A percentile compares a stretch with the other conserved stretches of the same genome.
Evolutionary conservation across 1,140 invertebrate species (phyloP).

Genomic region (Zaprionus camerounensis): DNA sequence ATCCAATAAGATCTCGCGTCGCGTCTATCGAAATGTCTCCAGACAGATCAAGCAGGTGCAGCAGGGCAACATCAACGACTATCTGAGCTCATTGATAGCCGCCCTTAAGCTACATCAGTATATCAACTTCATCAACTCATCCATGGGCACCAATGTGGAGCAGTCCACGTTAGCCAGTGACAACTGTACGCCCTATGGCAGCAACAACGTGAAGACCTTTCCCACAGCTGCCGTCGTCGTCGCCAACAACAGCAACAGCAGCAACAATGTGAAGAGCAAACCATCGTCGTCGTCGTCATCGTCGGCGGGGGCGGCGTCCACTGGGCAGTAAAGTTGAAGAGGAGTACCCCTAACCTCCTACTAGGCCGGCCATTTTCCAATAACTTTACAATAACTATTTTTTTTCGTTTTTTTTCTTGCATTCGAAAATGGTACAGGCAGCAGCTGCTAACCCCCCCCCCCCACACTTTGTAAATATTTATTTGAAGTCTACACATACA

Average conservation of each 20-base stretch:
- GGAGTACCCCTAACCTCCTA: background rate
- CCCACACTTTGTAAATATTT: conserved; percentile 73
- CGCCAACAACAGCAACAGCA: conserved; percentile 2
- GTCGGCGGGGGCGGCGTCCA: conserved; percentile 24
- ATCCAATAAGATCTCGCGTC: conserved; percentile 88
- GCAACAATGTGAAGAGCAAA: conserved; percentile 54
- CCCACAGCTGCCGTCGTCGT: background rate
- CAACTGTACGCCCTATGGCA: conserved; percentile 60
- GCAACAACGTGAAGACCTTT: conserved; percentile 1
- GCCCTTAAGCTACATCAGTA: conserved; percentile 87
- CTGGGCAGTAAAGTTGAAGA: conserved; percentile 23
- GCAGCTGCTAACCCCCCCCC: background rate
- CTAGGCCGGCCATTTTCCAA: conserved; percentile 30
- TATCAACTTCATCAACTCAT: conserved; percentile 85
- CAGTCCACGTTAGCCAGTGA: conserved; percentile 69
- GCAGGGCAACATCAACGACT: conserved; percentile 87
- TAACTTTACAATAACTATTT: conserved; percentile 25
- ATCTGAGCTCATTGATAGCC: conserved; percentile 87
- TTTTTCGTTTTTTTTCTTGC: conserved; percentile 34
- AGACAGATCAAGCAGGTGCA: conserved; percentile 86
- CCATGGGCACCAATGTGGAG: conserved; percentile 82
- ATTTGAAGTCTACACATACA: conserved; percentile 62
- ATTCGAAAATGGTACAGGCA: conserved; percentile 9
- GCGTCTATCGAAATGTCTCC: conserved; percentile 88
- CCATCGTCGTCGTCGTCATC: conserved; percentile 5